Percentiles rank a stretch among this genome's conserved stretches.
Evolutionary conservation across 2,888 invertebrate species (phyloP).

Genomic region (Agrochola litura): DNA sequence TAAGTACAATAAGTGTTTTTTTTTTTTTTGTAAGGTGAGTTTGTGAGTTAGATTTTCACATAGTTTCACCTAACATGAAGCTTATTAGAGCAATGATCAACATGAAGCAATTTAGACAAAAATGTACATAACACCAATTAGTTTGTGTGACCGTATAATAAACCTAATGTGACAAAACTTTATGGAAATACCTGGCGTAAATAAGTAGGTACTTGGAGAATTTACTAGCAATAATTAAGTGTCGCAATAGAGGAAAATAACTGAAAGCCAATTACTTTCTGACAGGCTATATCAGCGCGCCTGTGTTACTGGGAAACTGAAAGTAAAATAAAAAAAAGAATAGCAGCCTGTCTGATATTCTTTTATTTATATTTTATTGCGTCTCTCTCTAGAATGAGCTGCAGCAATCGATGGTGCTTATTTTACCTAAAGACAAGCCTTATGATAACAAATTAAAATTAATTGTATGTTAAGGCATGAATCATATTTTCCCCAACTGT

Average conservation of each 20-base stretch:
- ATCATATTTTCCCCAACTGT: not conserved
- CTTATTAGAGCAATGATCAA: slow-evolving; percentile 12
- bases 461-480: not conserved
- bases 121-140: slow-evolving; percentile 8
- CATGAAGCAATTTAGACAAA: slow-evolving; percentile 28
- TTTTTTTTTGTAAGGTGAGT: slow-evolving; percentile 56
- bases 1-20: slow-evolving; percentile 54
- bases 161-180: not conserved
- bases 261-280: slow-evolving; percentile 6
- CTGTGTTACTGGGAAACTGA: not conserved
- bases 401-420: not conserved
- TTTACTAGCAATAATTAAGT: slow-evolving; percentile 17
- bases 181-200: not conserved
- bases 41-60: slow-evolving; percentile 66
- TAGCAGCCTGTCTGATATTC: not conserved
- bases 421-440: not conserved
- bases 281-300: not conserved
- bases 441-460: not conserved
- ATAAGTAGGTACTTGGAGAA: slow-evolving; percentile 9
- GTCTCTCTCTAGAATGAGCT: not conserved
- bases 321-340: not conserved
- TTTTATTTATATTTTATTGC: not conserved
- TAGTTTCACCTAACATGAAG: slow-evolving; percentile 28
- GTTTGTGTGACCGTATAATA: slow-evolving; percentile 4
- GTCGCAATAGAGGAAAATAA: not conserved